phyloP scores from a whole-genome alignment of 2,113 vertebrate genomes.

The Gavia stellata region DNA sequence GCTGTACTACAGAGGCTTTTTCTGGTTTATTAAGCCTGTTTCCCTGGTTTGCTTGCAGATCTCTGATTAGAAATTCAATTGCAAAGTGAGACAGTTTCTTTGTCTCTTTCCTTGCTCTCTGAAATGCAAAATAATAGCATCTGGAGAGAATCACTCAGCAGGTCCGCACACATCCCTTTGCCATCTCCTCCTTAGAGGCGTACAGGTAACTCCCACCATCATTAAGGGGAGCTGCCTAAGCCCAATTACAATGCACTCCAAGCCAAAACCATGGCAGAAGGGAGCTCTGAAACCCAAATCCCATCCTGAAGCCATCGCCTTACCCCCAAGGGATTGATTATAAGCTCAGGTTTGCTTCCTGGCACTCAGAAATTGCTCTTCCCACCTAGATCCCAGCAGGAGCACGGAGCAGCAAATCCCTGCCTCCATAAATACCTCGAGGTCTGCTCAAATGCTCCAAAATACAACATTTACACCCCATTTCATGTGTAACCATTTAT shows the following conservation, averaged over 20 bases:
- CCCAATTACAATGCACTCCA: neutral
- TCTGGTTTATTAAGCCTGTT: neutral
- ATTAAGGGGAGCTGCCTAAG: neutral
- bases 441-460: neutral
- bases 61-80: neutral
- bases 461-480: neutral
- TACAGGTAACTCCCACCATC: neutral
- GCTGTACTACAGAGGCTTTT: neutral
- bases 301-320: neutral
- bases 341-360: neutral
- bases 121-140: neutral
- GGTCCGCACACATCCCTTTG: neutral
- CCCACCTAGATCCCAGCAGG: neutral
- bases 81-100: neutral
- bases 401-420: neutral
- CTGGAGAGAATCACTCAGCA: neutral
- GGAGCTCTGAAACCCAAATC: neutral
- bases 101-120: neutral
- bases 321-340: neutral
- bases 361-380: neutral
- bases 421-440: fast-evolving
- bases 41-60: neutral
- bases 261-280: neutral
- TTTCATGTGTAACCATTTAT: fast-evolving
- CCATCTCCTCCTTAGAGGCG: neutral